Conservation (phyloP, 2,888 invertebrate genomes). For the Amblyjoppa proteus region DNA sequence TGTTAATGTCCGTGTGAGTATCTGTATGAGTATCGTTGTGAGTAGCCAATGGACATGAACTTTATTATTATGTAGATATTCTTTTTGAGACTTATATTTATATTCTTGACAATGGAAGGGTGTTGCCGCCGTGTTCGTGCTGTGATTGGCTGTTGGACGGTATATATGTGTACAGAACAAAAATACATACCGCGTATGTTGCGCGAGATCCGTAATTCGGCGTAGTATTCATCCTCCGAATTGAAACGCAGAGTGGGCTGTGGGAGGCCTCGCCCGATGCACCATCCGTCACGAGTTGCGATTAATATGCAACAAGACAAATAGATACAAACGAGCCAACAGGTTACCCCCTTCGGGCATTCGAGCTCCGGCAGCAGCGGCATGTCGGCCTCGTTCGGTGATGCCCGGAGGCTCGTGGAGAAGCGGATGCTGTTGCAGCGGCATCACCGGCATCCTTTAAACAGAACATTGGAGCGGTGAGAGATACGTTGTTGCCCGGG, state of each 20-base stretch:
- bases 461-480: slow-evolving; percentile 52
- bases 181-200: neutral
- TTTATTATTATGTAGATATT: too few species aligned
- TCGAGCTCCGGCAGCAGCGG: slow-evolving; percentile 34
- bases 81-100: too few species aligned
- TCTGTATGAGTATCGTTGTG: too few species aligned
- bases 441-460: slow-evolving; percentile 48
- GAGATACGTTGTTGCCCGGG: slow-evolving; percentile 51
- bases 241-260: slow-evolving; percentile 25
- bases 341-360: slow-evolving; percentile 70
- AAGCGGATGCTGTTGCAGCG: slow-evolving; percentile 49
- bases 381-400: slow-evolving; percentile 48
- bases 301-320: slow-evolving; percentile 71
- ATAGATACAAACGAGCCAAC: slow-evolving; percentile 74
- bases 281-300: slow-evolving; percentile 53
- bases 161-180: too few species aligned
- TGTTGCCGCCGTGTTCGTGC: too few species aligned
- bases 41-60: too few species aligned
- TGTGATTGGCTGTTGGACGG: too few species aligned
- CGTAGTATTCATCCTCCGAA: slow-evolving; percentile 40
- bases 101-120: too few species aligned
- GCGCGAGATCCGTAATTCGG: neutral
- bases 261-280: slow-evolving; percentile 31
- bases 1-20: neutral
- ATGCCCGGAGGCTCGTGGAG: slow-evolving; percentile 42